Evolutionary conservation across 2,797 vertebrate species (phyloP).

Genomic region (Poeciliopsis presidionis): DNA sequence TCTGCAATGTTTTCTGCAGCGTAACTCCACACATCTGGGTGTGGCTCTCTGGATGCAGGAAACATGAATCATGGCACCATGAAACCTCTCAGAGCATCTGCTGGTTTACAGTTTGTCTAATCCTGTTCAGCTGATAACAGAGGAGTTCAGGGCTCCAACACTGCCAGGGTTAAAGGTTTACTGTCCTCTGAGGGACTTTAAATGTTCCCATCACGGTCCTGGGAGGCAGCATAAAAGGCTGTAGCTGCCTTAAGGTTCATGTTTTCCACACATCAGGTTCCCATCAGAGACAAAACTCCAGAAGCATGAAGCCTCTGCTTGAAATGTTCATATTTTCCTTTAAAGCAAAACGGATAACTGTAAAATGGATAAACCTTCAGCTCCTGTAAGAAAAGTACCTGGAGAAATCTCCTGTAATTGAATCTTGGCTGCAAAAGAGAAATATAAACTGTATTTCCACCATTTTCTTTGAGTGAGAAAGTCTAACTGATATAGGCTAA

Average conservation of each 20-base stretch:
- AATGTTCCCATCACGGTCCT: background rate
- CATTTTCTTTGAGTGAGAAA: background rate
- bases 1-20: background rate
- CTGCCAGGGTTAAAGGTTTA: background rate
- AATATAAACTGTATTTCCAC: background rate
- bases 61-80: slow-evolving; percentile 5
- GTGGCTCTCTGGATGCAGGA: slow-evolving; percentile 10
- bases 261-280: background rate
- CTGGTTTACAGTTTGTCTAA: slow-evolving; percentile 36
- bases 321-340: background rate
- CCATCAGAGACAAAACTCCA: background rate
- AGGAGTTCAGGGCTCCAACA: slow-evolving; percentile 3
- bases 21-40: slow-evolving; percentile 26
- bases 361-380: background rate
- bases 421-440: background rate
- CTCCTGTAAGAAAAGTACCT: background rate
- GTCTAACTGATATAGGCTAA: too few species aligned
- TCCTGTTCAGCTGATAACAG: slow-evolving; percentile 23
- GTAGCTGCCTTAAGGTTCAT: background rate
- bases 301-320: background rate
- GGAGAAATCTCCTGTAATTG: background rate
- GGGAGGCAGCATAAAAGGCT: background rate
- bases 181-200: slow-evolving; percentile 4
- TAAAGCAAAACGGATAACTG: background rate
- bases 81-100: slow-evolving; percentile 61